Base-by-base conservation (phyloP, 2,113 vertebrate genomes). In the Zosterops pallidus region DNA sequence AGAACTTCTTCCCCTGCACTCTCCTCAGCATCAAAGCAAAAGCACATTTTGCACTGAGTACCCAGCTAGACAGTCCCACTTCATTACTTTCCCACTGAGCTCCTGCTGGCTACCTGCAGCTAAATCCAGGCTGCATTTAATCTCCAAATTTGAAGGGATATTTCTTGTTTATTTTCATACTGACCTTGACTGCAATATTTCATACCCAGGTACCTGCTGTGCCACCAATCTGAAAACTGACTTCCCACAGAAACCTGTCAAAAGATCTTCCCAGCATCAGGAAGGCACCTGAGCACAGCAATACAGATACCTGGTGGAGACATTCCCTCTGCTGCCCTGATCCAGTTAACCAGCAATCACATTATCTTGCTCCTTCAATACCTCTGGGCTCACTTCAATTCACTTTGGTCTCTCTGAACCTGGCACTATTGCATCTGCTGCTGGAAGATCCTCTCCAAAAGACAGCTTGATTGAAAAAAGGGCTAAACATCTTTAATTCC, bases 371-470 rank as follows among this genome's bases (percentile, higher is more conserved):
- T 89, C 77, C 74, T 79, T 90, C 90, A 76, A 14, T 88, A 90
- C 95, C 79, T 80, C 63, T 88, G 88, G 78, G 88, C 55, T 95
- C 94, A 59, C 76, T 92, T 93, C 85, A 74, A 69, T 90, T 92
- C 85, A 83, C 70, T 95, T 90, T 90, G 82, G 75, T 93, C 46
- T 80, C 70, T 94, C 85, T 57, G 31, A 93, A 57, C 37, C 35
- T 23, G 13, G 52, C 25, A 16, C 68, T 86, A 25, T 39, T 77
- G 2, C 39, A 65, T 56, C 62, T 60, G 42, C 42, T 86, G 63
- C 71, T 59, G 8, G 42, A 69, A 90, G 88, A 88, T 24, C 28
- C 67, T 90, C 39, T 80, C 41, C 55, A 80, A 69, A 74, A 64
- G 29, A 50, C 18, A 74, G 46, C 39, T 53, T 42, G 20, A 74